These are phyloP conservation scores for Coreius guichenoti DNA, from an alignment of 2,797 vertebrate genomes.

Conservation along the genomic window DNA sequence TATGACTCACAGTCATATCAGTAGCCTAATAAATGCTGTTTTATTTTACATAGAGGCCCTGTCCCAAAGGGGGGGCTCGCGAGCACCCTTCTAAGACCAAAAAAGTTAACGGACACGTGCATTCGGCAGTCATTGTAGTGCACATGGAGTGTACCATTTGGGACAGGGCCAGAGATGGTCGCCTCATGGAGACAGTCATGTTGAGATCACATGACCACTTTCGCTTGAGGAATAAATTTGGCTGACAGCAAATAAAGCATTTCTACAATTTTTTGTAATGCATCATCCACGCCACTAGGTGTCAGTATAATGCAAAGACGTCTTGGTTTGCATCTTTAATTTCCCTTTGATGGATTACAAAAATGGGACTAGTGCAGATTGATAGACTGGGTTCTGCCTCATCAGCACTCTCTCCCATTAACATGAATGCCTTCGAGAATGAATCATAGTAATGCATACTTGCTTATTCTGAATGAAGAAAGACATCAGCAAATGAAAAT, in stretches of 20 bases:
- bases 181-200: neutral
- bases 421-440: constrained; percentile 2
- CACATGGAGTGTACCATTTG: neutral
- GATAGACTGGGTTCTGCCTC: constrained; percentile 8
- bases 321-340: neutral
- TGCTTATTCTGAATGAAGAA: constrained; percentile 2
- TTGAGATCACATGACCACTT: neutral
- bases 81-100: no score
- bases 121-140: neutral
- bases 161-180: neutral
- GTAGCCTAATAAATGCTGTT: neutral
- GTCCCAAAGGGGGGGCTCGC: neutral
- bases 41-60: neutral
- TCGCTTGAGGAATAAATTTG: neutral
- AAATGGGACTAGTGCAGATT: neutral
- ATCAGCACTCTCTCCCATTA: constrained; percentile 1
- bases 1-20: neutral
- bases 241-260: neutral
- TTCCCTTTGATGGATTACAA: constrained; percentile 6
- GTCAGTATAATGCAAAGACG: neutral
- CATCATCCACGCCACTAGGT: constrained; percentile 8
- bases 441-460: neutral
- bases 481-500: constrained; percentile 5
- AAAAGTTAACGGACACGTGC: neutral
- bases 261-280: neutral